A percentile compares a stretch with the other conserved stretches of the same genome.
phyloP scores from a whole-genome alignment of 2,888 invertebrate species.

The Eretmocerus hayati region DNA sequence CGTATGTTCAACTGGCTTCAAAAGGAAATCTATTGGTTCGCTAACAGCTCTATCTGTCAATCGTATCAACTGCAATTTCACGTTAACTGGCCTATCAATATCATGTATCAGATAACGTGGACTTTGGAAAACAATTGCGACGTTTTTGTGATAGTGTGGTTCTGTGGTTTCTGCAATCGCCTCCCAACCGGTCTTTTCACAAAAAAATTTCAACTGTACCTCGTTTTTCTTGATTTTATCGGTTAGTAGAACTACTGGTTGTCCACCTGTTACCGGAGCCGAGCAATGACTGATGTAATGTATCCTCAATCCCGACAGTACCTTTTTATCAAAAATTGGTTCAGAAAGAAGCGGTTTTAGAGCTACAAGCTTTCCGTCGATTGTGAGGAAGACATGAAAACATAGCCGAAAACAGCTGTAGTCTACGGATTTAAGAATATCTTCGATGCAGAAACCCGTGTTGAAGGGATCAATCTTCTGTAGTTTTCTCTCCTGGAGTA shows the following conservation, averaged over 20 bases:
- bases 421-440: conserved; percentile 51
- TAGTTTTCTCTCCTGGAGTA: conserved; percentile 50
- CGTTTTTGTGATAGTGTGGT: neutral
- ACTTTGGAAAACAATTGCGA: neutral
- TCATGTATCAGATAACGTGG: neutral
- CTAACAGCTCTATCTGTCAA: neutral
- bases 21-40: too few relatives aligned
- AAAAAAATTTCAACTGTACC: neutral
- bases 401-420: conserved; percentile 55
- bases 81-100: conserved; percentile 22
- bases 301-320: neutral
- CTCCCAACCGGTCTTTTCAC: neutral
- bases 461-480: conserved; percentile 54
- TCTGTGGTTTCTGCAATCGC: neutral
- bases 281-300: neutral
- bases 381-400: conserved; percentile 56
- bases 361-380: conserved; percentile 44
- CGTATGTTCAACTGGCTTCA: too few relatives aligned
- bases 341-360: conserved; percentile 54
- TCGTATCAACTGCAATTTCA: neutral
- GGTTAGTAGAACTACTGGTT: neutral
- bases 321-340: conserved; percentile 54
- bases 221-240: neutral
- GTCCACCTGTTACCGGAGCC: neutral
- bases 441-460: conserved; percentile 51